Conservation (phyloP, 2,797 vertebrate genomes). For the Mus caroli region DNA sequence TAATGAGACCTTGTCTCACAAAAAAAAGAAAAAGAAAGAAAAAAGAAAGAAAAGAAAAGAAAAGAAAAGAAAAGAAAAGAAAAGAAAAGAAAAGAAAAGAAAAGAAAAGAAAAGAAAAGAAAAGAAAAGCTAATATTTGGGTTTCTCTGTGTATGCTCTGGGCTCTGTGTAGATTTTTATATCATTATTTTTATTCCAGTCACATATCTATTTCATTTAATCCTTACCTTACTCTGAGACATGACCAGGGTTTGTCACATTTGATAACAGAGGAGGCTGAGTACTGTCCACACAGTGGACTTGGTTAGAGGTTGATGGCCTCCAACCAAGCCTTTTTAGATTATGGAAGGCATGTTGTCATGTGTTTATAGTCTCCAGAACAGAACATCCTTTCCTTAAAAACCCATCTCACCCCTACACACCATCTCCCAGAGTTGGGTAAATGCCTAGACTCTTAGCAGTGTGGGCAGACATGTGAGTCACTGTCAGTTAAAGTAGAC, state of each 20-base stretch:
- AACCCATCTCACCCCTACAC: not conserved
- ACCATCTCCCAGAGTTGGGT: not conserved
- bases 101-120: too few species aligned
- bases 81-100: too few species aligned
- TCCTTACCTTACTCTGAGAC: not conserved
- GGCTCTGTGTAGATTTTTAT: not conserved
- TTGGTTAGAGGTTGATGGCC: not conserved
- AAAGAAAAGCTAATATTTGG: not conserved
- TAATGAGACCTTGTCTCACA: not conserved
- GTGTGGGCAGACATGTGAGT: constrained; percentile 66
- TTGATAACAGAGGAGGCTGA: not conserved
- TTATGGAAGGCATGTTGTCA: constrained; percentile 44
- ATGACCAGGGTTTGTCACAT: not conserved
- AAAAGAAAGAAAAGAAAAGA: too few species aligned
- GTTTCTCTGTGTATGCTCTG: not conserved
- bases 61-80: too few species aligned
- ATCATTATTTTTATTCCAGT: constrained; percentile 23
- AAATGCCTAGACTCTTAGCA: constrained; percentile 60
- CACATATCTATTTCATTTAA: not conserved
- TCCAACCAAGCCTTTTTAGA: constrained; percentile 70
- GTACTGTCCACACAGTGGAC: constrained; percentile 16
- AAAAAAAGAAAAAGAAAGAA: too few species aligned
- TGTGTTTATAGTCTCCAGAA: constrained; percentile 71
- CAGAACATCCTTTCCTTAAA: constrained; percentile 67
- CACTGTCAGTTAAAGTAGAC: constrained; percentile 72